These are phyloP conservation scores for Pelodytes ibericus DNA, from an alignment of 2,797 vertebrate genomes.

Conservation along the genomic window DNA sequence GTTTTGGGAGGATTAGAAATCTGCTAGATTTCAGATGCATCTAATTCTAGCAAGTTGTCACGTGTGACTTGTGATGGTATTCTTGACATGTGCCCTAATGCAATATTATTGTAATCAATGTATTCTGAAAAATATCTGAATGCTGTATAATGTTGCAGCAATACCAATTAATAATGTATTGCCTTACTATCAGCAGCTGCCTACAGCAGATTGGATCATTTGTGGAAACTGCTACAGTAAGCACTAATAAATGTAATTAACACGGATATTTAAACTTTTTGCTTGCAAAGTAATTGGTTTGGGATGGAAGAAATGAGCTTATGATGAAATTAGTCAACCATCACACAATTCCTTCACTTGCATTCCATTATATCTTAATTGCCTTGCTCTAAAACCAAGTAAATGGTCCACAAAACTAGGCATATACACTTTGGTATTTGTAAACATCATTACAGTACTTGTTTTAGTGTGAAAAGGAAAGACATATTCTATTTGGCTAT, in stretches of 20 bases:
- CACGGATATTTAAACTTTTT: slow-evolving; percentile 63
- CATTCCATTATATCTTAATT: slow-evolving; percentile 60
- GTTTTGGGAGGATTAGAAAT: too few species aligned
- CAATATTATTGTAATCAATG: slow-evolving; percentile 6
- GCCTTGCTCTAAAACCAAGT: slow-evolving; percentile 51
- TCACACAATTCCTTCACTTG: slow-evolving; percentile 50
- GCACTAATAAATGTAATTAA: slow-evolving; percentile 65
- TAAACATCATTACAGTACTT: slow-evolving; percentile 16
- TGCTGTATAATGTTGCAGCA: slow-evolving; percentile 47
- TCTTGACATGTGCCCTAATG: too few species aligned
- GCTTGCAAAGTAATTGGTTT: slow-evolving; percentile 60
- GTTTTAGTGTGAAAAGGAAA: slow-evolving; percentile 7
- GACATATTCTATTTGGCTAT: slow-evolving; percentile 8
- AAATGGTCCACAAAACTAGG: slow-evolving; percentile 46
- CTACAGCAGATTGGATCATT: slow-evolving; percentile 57
- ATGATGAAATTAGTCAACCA: slow-evolving; percentile 61
- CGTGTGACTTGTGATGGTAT: too few species aligned
- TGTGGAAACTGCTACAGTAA: slow-evolving; percentile 60
- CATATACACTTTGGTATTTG: neutral
- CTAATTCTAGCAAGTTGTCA: too few species aligned
- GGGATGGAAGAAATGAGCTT: slow-evolving; percentile 51
- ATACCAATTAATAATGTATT: slow-evolving; percentile 58
- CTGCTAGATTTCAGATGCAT: too few species aligned
- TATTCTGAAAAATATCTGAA: slow-evolving; percentile 34
- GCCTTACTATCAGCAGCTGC: slow-evolving; percentile 47